These are phyloP conservation scores for Cardiocondyla obscurior DNA, from an alignment of 1,140 invertebrate species.

Conservation along the genomic window DNA sequence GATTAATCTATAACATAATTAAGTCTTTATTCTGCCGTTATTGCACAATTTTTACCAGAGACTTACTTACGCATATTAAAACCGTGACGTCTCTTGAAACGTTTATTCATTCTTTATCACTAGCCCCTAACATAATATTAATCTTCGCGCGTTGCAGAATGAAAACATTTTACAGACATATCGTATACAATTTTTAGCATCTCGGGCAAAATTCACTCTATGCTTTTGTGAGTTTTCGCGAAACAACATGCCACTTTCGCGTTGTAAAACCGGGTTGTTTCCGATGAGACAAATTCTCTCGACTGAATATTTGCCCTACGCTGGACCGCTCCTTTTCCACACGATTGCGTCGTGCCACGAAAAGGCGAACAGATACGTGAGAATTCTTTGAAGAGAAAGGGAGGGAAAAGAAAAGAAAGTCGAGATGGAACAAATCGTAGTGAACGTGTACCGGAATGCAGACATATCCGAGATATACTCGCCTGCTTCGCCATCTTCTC, in stretches of 20 bases:
- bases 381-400: slow-evolving; percentile 12
- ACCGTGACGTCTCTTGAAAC: background rate
- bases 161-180: background rate
- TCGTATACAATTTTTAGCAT: slow-evolving; percentile 2
- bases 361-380: slow-evolving; percentile 37
- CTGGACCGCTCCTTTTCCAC: slow-evolving; percentile 49
- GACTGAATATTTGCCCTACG: slow-evolving; percentile 49
- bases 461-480: slow-evolving; percentile 50
- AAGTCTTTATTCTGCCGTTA: background rate
- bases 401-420: background rate
- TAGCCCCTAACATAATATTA: background rate
- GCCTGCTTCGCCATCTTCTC: slow-evolving; percentile 1
- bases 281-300: slow-evolving; percentile 50
- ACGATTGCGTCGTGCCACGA: slow-evolving; percentile 36
- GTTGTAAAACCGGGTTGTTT: slow-evolving; percentile 44
- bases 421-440: slow-evolving; percentile 51
- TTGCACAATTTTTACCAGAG: background rate
- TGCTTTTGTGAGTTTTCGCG: background rate
- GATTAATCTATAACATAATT: slow-evolving; percentile 3
- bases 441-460: slow-evolving; percentile 44
- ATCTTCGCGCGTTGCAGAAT: background rate
- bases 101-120: background rate
- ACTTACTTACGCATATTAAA: background rate
- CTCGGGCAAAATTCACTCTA: background rate
- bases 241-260: slow-evolving; percentile 16